Base-by-base conservation (phyloP, 92 coral and sea anemone species). In the Diadumene lineata region DNA sequence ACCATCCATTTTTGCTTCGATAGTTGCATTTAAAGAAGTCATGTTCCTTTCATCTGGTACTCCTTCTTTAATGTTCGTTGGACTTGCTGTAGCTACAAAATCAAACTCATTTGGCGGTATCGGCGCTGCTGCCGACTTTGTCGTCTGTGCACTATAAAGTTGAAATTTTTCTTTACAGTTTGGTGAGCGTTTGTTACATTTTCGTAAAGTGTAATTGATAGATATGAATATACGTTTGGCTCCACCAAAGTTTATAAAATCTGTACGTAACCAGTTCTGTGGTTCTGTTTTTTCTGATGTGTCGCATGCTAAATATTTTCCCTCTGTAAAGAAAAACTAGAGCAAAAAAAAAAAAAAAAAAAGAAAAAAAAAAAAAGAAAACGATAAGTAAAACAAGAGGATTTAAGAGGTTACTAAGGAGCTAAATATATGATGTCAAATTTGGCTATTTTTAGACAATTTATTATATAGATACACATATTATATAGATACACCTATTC, bases 171-270 rank as follows among this genome's bases (percentile, higher is more conserved):
- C 79, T 56, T 77, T 87, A 56, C 96, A 87, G 69, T 61, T 46
- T 7, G 18, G 1, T 0, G 26, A 7, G 0, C 51, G 0, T 0
- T 44, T 1, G 53, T 0, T 31, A 31, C 97, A 90, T 29, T 34
- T 72, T 19, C 64, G 44, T 0, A 88, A 43, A 34, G 64, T 55
- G 34, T 84, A 90, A 11, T 19, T 0, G 15, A 90, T 17, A 0
- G 53, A 48, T n/a, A 90, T 81, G 19, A 80, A 74, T 33, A 90
- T 65, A 28, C 73, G 75, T 34, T 77, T 84, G 2, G 97, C 97
- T 64, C 80, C 85, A 15, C 29, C 67, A 33, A 76, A 34, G 28
- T 66, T 21, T 29, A 84, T 84, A 58, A 70, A 90, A 73, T 73
- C 77, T 13, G 89, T 83, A 1, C 72, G 66, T 43, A 87, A 51